Percentiles rank a stretch among this genome's conserved stretches.
These are phyloP conservation scores for Aporophyla nigra DNA, from an alignment of 2,888 invertebrate genomes.

Conservation along the genomic window DNA sequence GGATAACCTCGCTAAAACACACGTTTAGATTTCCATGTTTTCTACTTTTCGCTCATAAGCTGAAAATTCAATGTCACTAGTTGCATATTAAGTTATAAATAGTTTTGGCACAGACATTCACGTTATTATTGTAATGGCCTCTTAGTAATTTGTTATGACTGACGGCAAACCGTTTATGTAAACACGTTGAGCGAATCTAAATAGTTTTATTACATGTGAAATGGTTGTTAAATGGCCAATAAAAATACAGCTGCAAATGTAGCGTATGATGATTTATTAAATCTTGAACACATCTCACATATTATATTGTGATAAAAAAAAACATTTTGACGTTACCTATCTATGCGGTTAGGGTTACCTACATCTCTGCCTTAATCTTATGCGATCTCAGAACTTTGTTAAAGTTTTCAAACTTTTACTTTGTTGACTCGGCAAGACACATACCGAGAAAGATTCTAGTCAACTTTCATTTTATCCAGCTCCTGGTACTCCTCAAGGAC, in stretches of 20 bases:
- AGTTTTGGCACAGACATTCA: conserved; percentile 34
- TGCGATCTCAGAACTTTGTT: neutral
- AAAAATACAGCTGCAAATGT: conserved; percentile 2
- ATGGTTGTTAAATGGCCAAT: conserved; percentile 15
- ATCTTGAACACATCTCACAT: neutral
- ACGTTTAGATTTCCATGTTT: too few relatives aligned
- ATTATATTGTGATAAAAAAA: neutral
- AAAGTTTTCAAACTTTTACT: neutral
- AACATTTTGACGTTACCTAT: neutral
- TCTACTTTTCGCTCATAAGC: neutral
- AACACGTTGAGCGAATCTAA: conserved; percentile 36
- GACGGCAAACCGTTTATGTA: conserved; percentile 26
- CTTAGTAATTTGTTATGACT: conserved; percentile 49
- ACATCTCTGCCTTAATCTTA: neutral
- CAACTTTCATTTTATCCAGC: too few relatives aligned
- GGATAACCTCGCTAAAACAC: too few relatives aligned
- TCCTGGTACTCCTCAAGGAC: too few relatives aligned
- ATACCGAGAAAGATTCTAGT: too few relatives aligned
- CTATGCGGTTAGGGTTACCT: too few relatives aligned
- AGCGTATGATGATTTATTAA: neutral
- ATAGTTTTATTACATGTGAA: conserved; percentile 41
- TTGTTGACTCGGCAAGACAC: too few relatives aligned
- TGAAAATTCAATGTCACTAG: conserved; percentile 19
- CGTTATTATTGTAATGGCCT: conserved; percentile 24
- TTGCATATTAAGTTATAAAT: conserved; percentile 28